Evolutionary conservation across 2,888 invertebrate genomes (phyloP), one percentile per base, ranked within the genome.

Genomic region (Glyphotaelius pellucidus): DNA sequence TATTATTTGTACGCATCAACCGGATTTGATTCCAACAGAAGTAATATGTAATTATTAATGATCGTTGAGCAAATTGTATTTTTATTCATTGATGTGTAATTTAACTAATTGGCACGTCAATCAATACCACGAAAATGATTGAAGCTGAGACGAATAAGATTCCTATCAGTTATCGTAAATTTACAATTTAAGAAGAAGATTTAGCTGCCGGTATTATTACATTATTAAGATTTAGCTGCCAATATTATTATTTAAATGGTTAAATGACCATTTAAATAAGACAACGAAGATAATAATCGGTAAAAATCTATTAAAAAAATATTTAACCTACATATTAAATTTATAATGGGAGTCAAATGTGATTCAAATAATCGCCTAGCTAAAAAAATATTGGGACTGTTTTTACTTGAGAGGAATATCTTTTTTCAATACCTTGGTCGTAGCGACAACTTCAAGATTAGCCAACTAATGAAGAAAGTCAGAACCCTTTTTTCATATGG

Each of bases 71-170:
- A 67, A 25, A 67, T 67, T n/a, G 25, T 67, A 67, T 67, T 67
- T 67, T 25, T 67, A 25, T 67, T 67, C 67, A 67, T 67, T 67
- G 67, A 67, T 67, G 67, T n/a, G 25, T 67, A 67, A 67, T 67
- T 67, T n/a, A 67, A 67, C n/a, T 67, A 67, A 67, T 67, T n/a
- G 67, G 67, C 67, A n/a, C 67, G 67, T 67, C 67, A n/a, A 67
- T 67, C 67, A 67, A 25, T 4, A 67, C n/a, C 67, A 67, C n/a
- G 67, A 67, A 67, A 67, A 67, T 25, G 7, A 67, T 67, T 25
- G 67, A 25, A 67, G 67, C 25, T 2, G 19, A 52, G 52, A 52
- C 52, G 19, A 19, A 52, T 52, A 19, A 52, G 14, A 52, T 12
- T 47, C n/a, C n/a, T n/a, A n/a, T 3, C 52, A 67, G 1, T 19